Percentiles rank a stretch among this genome's conserved stretches.
Evolutionary conservation across 2,888 invertebrate genomes (phyloP).

Genomic region (Orthosia gothica): DNA sequence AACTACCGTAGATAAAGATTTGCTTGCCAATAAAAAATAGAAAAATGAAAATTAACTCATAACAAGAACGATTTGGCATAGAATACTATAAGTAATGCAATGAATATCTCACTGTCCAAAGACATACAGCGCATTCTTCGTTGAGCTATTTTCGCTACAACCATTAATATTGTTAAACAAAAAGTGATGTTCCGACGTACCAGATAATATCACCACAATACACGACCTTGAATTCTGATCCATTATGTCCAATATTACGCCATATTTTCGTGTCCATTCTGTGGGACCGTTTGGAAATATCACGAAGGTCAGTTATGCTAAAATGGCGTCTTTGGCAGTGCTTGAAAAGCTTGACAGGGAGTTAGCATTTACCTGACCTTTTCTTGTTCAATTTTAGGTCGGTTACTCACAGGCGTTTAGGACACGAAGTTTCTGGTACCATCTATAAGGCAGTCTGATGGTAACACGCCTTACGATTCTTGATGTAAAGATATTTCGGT

Average conservation of each 20-base stretch:
- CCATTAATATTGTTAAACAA: constrained; percentile 3
- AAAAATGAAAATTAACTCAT: too few species aligned
- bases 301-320: constrained; percentile 50
- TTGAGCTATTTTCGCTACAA: not conserved
- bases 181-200: not conserved
- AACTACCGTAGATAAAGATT: too few species aligned
- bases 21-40: too few species aligned
- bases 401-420: not conserved
- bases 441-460: constrained; percentile 2
- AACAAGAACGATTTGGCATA: not conserved
- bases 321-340: constrained; percentile 77
- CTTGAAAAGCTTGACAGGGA: constrained; percentile 58
- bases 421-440: constrained; percentile 21
- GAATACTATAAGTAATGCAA: not conserved
- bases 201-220: constrained; percentile 6
- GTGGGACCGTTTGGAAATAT: constrained; percentile 35
- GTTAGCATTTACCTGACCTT: constrained; percentile 70
- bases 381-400: constrained; percentile 46
- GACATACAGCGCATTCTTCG: not conserved
- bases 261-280: constrained; percentile 47
- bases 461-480: not conserved
- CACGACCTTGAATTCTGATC: constrained; percentile 35
- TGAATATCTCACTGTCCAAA: not conserved
- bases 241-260: constrained; percentile 45
- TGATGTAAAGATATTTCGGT: constrained; percentile 1